Conservation (phyloP, 1,140 invertebrate species). For the Papilio dardanus region DNA sequence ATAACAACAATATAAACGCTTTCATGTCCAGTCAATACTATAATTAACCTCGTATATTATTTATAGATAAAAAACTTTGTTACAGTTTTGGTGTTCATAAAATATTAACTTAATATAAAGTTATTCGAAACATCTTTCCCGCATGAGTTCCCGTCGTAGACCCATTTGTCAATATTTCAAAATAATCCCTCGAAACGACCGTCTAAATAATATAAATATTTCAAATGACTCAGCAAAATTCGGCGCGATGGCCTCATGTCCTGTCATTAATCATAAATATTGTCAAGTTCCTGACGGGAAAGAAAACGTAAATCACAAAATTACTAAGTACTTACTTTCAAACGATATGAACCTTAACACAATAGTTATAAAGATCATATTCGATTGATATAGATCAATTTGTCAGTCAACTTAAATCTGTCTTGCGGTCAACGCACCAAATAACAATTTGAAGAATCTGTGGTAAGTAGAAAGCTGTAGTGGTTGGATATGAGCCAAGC, state of each 20-base stretch:
- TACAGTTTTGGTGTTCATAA: background rate
- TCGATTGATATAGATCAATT: background rate
- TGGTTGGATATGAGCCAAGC: conserved; percentile 31
- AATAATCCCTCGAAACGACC: conserved; percentile 26
- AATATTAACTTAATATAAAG: background rate
- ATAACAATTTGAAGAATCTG: conserved; percentile 37
- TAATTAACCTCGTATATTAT: too few species aligned
- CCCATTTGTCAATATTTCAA: conserved; percentile 28
- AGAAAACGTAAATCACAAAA: conserved; percentile 24
- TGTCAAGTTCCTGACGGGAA: conserved; percentile 36
- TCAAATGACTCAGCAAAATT: conserved; percentile 39
- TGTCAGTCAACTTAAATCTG: conserved; percentile 31
- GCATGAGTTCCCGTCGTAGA: background rate
- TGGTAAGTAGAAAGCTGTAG: conserved; percentile 31
- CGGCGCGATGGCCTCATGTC: conserved; percentile 38
- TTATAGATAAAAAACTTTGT: background rate
- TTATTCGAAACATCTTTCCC: background rate
- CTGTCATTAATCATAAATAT: conserved; percentile 44
- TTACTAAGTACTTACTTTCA: background rate
- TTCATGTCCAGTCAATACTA: too few species aligned
- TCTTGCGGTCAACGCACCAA: conserved; percentile 32
- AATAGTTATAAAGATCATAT: background rate
- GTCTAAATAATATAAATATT: conserved; percentile 29
- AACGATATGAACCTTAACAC: background rate
- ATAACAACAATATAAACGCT: background rate